Base-by-base conservation (phyloP, 37 sponge, comb jelly and placozoan species). In the Cladorhizidae sp. region DNA sequence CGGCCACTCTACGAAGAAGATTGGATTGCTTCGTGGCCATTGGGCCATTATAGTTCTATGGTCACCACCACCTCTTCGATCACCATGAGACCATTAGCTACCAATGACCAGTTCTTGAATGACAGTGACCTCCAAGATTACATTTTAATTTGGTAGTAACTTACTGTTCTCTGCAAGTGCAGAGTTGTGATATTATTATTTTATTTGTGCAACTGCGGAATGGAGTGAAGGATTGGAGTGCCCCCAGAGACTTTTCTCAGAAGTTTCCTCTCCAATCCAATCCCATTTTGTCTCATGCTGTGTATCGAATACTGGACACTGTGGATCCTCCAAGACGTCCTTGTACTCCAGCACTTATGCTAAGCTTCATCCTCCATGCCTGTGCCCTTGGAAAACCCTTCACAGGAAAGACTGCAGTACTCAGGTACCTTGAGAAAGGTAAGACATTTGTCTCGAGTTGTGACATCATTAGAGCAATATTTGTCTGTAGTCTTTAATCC, bases 351-450 rank as follows among this genome's bases (percentile, higher is more conserved):
- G 92, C 97, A n/a, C 41, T 33, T n/a, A 85, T 91, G 49, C 97
- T 94, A 14, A 55, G 81, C 40, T 94, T 94, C 79, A 78, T 68
- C 25, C 74, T 97, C 55, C 91, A 68, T 54, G 95, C 90, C 59
- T 72, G 91, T 40, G 55, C 87, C 55, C 37, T 97, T 14, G 98
- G 98, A 1, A 83, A 87, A 51, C 89, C 95, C n/a, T 92, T 86
- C 56, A 55, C 83, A 38, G 98, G 98, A 40, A 89, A 89, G 64
- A 72, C 93, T 23, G 72, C 85, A 0, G 33, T 82, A 28, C 86
- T 94, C 23, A 17, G 75, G 51, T 35, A 45, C 1, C 80, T 97
- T 0, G 33, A 68, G 43, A 54, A 85, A 75, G 57, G 93, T 92
- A 38, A 49, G 6, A 45, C 9, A 45, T 9, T 45, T 81, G n/a